Base-by-base conservation (phyloP, 1,140 invertebrate species). In the Nymphalis io region DNA sequence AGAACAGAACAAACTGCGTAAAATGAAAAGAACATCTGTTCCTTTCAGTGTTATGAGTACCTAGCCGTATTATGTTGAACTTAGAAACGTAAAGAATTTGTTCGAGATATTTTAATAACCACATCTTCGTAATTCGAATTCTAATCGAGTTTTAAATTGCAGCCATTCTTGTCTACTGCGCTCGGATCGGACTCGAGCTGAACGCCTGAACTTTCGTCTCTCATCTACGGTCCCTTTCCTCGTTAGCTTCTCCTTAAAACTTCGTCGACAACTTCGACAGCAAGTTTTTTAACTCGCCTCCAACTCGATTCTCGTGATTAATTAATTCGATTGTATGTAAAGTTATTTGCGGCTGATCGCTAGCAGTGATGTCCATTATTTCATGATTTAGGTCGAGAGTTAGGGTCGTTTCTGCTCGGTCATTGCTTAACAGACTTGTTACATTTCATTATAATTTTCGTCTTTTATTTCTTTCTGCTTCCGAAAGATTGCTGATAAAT, bases 101-200 rank as follows among this genome's bases (percentile, higher is more conserved):
- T 23, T 42, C 53, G 11, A 64, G 38, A 60, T 63, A 73, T 85
- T 88, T 89, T 85, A 89, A 89, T 89, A 89, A 88, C 76, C 75
- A 68, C 73, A 74, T 70, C 78, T 67, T 40, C 82, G 79, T 84
- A 85, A 82, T 85, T 88, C 84, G 80, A 89, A 91, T 91, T 89
- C 82, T 89, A 89, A 91, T 91, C 83, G 88, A 91, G 80, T 90
- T 91, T 89, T 91, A 90, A 90, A 91, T 91, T 91, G 87, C 87
- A 88, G 81, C 77, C 82, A 90, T 91, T 91, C 85, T 88, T 86
- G 85, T 89, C 83, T 87, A 79, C 77, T 82, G 83, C 81, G 84
- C 76, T 80, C 80, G 74, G 65, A 75, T 74, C 75, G 74, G 62
- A 75, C 61, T 79, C 76, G 62, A 72, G 62, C 73, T 76, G 63